Conservation (phyloP, 1,140 invertebrate species). For the Temnothorax longispinosus region DNA sequence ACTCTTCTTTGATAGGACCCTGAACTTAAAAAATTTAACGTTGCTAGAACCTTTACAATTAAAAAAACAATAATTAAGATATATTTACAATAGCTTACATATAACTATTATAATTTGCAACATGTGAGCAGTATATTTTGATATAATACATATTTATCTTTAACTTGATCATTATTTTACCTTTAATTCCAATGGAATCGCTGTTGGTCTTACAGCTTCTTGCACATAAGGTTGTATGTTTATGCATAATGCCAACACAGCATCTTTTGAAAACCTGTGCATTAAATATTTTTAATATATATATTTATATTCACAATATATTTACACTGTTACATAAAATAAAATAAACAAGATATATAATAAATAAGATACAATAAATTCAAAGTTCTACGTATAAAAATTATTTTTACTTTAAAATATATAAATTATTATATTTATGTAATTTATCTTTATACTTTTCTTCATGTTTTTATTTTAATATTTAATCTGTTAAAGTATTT, state of each 20-base stretch:
- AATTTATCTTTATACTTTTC: too few relatives aligned
- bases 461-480: too few relatives aligned
- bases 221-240: not conserved
- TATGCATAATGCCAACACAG: not conserved
- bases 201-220: not conserved
- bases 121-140: too few relatives aligned
- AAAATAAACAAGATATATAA: too few relatives aligned
- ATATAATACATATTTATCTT: too few relatives aligned
- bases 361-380: too few relatives aligned
- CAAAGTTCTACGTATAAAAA: too few relatives aligned
- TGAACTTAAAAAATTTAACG: not conserved
- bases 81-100: not conserved
- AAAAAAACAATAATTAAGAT: not conserved
- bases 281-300: not conserved
- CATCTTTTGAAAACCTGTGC: not conserved
- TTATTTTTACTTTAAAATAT: too few relatives aligned
- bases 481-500: too few relatives aligned
- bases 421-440: too few relatives aligned
- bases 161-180: not conserved
- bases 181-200: not conserved
- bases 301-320: not conserved
- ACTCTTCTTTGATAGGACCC: slow-evolving; percentile 13
- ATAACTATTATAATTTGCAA: too few relatives aligned
- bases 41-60: not conserved
- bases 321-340: not conserved